A percentile compares a stretch with the other conserved stretches of the same genome.
Evolutionary conservation across 2,888 invertebrate genomes (phyloP).

Genomic region (Dolichopus griseipennis): DNA sequence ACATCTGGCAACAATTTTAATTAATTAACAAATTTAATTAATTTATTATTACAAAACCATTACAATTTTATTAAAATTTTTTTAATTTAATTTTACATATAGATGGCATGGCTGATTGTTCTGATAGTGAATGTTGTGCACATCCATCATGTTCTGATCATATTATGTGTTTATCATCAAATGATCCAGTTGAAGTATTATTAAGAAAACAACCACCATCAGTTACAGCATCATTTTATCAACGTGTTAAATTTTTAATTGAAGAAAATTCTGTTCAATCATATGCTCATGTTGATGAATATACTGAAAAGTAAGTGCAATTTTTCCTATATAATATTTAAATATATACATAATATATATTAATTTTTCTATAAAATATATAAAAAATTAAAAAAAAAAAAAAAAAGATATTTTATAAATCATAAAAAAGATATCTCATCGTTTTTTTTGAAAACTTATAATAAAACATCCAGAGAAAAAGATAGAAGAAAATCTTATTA

Average conservation of each 20-base stretch:
- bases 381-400: constrained; percentile 15
- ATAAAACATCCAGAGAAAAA: too few species aligned
- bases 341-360: constrained; percentile 9
- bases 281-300: constrained; percentile 94
- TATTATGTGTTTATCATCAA: constrained; percentile 91
- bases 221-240: constrained; percentile 94
- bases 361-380: background rate
- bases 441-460: too few species aligned
- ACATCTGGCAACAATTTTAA: constrained; percentile 9
- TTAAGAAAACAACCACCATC: constrained; percentile 93
- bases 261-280: constrained; percentile 98
- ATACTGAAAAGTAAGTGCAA: constrained; percentile 86
- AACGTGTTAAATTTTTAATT: constrained; percentile 94
- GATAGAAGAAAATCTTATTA: too few species aligned
- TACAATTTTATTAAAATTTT: constrained; percentile 13
- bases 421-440: too few species aligned
- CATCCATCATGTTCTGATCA: constrained; percentile 78
- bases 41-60: constrained; percentile 12
- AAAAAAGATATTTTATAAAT: too few species aligned
- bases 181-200: constrained; percentile 93
- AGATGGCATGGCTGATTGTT: constrained; percentile 98
- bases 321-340: background rate
- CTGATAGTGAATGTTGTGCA: constrained; percentile 96
- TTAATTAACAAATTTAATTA: constrained; percentile 8
- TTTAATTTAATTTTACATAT: constrained; percentile 26